Base-by-base conservation (phyloP, 2,113 vertebrate genomes). In the Mesoclemmys tuberculata region DNA sequence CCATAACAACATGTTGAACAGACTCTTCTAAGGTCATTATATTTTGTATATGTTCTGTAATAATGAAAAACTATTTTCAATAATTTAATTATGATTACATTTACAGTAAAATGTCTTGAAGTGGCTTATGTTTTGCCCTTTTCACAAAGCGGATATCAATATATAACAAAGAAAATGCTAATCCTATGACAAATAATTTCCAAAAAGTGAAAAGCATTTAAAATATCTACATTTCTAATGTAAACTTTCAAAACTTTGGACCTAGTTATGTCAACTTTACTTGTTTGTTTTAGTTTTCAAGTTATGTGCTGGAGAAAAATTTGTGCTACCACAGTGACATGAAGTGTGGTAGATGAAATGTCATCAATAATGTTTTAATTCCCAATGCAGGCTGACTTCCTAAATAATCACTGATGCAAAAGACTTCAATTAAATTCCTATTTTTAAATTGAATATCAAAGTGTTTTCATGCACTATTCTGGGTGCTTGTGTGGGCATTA, bases 21-120 rank as follows among this genome's bases (percentile, higher is more conserved):
- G 99, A 99, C 89, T 99, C 99, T 93, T 99, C 99, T 91, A 99
- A 95, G 26, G 99, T 99, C 99, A 99, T 99, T 97, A 99, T 99
- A 94, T 98, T 98, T 98, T 99, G 99, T 97, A 99, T 99, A 95
- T 99, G 99, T 64, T 99, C 99, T 99, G 95, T 24, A 90, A 94
- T 95, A 85, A 88, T 13, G 27, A 41, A 27, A 68, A 89, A 84
- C 18, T 80, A 93, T 77, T 80, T 58, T 38, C 1, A 93, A 18
- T 12, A 44, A 94, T 54, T 93, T 31, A 61, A 29, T 31, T 19
- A 19, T 2, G 7, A 87, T 38, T 56, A 22, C 0, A 0, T 41
- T 61, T 41, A 88, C 12, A 10, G 61, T 82, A 56, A 56, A 29
- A 71, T 38, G n/a, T n/a, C 5, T 71, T 71, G 35, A 71, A 38